Evolutionary conservation across 2,888 invertebrate species (phyloP), one percentile per base, ranked within the genome.

Genomic region (Drosophila tanythrix): DNA sequence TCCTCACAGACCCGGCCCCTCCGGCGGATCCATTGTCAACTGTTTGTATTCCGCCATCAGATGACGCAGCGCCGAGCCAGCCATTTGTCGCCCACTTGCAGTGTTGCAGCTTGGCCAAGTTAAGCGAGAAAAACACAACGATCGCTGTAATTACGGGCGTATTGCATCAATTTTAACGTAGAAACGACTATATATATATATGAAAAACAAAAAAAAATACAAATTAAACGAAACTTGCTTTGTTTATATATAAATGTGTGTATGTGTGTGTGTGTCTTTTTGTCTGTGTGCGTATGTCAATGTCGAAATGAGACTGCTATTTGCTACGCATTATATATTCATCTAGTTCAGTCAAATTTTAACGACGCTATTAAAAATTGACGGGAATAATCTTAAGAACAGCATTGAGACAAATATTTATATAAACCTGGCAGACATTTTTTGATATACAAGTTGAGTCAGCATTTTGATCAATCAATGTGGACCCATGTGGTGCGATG

Each of bases 1-100:
- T 99, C 99, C 94, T 99, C 99, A 92, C 98, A 98, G 63, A 98
- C 96, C 99, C 99, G 71, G 99, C 99, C 99, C 99, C 94, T 99
- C 98, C 21, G 99, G 99, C 63, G 99, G 99, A 94, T 99, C 99
- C 76, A 98, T 93, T 40, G 98, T 99, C 79, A 99, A 94, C 93
- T 99, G 97, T 95, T 97, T 97, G 91, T 97, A 97, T 94, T 97
- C 97, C 59, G 97, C 97, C 97, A 97, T 97, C 72, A 97, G 94
- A 77, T 97, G 95, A 90, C 97, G 94, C 73, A 97, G 93, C 52
- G 97, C 97, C 72, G 97, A 97, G 50, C 97, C 97, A 90, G 97
- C 97, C 97, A 97, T 97, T 68, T 74, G 74, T 56, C 65, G 55
- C 60, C 73, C 64, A 63, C 57, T 55, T 46, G 66, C 25, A 21